Conservation (phyloP, 2,797 vertebrate species). For the Eulemur mongoz region DNA sequence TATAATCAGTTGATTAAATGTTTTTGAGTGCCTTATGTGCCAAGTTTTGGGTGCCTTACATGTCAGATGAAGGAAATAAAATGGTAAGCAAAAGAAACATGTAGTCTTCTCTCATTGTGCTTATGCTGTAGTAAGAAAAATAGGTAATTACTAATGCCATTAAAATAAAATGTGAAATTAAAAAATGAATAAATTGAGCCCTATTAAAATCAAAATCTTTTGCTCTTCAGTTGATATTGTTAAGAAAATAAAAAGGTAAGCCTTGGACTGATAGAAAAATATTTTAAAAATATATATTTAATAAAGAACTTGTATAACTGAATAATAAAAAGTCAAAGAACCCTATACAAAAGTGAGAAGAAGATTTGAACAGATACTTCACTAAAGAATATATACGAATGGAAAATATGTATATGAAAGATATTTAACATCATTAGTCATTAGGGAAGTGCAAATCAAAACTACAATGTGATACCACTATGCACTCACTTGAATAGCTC, state of each 20-base stretch:
- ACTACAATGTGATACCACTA: not conserved
- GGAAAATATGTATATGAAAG: not conserved
- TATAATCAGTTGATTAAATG: not conserved
- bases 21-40: not conserved
- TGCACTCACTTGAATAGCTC: not conserved
- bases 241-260: conserved; percentile 18
- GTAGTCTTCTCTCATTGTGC: not conserved
- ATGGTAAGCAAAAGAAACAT: not conserved
- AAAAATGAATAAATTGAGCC: not conserved
- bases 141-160: not conserved
- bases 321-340: not conserved
- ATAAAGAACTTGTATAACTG: not conserved
- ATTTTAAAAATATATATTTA: not conserved
- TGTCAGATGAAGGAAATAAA: not conserved
- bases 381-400: not conserved
- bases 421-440: not conserved
- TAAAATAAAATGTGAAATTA: not conserved
- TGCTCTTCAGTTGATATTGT: not conserved
- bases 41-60: not conserved
- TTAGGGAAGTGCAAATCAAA: not conserved
- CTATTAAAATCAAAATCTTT: not conserved
- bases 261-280: not conserved
- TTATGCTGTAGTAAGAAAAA: not conserved
- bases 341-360: not conserved
- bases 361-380: not conserved